Conservation (phyloP, 37 sponge, comb jelly and placozoan genomes). For the Oscarella lobularis region DNA sequence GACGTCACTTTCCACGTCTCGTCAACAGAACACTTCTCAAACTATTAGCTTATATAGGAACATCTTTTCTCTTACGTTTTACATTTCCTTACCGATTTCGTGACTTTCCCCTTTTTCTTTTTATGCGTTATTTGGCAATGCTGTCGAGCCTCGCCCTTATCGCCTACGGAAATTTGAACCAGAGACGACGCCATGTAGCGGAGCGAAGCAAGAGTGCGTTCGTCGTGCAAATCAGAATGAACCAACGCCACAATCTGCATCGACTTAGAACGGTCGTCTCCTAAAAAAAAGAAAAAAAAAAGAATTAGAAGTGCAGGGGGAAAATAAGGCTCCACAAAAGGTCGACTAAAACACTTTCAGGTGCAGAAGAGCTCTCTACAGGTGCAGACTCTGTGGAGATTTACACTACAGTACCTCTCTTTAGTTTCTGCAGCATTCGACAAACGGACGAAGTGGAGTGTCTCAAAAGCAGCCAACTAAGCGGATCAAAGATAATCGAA, state of each 20-base stretch:
- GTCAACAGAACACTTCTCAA: slow-evolving; percentile 3
- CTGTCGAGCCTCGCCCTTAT: background rate
- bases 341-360: background rate
- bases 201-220: background rate
- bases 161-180: background rate
- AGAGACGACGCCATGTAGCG: background rate
- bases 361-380: background rate
- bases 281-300: background rate
- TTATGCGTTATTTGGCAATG: slow-evolving; percentile 17
- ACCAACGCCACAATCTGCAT: background rate
- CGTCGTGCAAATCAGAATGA: background rate
- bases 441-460: slow-evolving; percentile 1
- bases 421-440: background rate
- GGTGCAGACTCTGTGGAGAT: no score
- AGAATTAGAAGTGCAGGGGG: background rate
- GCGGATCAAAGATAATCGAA: no score
- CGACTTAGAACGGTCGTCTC: background rate
- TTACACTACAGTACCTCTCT: no score
- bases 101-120: slow-evolving; percentile 36
- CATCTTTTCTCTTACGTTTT: slow-evolving; percentile 9
- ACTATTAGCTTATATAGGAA: no score
- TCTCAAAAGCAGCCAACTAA: no score
- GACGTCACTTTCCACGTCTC: background rate
- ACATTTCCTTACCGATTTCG: slow-evolving; percentile 18
- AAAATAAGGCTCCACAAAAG: background rate